Evolutionary conservation across 2,888 invertebrate genomes (phyloP).

Genomic region (Unio pictorum): DNA sequence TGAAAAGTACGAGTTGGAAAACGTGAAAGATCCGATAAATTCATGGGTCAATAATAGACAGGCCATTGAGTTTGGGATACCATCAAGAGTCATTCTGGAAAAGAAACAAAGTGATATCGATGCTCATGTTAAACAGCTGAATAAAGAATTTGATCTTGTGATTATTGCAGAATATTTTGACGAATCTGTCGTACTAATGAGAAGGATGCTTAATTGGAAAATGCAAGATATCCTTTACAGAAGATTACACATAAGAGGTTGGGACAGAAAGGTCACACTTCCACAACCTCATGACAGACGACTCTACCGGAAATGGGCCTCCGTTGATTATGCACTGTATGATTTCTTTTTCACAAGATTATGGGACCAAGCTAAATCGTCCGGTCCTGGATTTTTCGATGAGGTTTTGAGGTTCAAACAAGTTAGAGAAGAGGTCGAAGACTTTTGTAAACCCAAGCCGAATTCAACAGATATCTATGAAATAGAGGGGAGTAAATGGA

Average conservation of each 20-base stretch:
- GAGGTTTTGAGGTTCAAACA: conserved; percentile 40
- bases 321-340: conserved; percentile 39
- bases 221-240: conserved; percentile 46
- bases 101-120: conserved; percentile 24
- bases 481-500: conserved; percentile 22
- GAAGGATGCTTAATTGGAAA: conserved; percentile 44
- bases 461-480: conserved; percentile 22
- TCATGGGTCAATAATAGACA: conserved; percentile 45
- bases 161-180: conserved; percentile 53
- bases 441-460: conserved; percentile 33
- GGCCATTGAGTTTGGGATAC: conserved; percentile 43
- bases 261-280: conserved; percentile 33
- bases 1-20: conserved; percentile 18
- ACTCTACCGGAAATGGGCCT: conserved; percentile 25
- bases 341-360: conserved; percentile 35
- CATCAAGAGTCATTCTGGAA: conserved; percentile 24
- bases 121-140: conserved; percentile 36
- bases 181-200: conserved; percentile 50
- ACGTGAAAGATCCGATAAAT: conserved; percentile 8
- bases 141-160: conserved; percentile 46
- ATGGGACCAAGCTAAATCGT: conserved; percentile 29
- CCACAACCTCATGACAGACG: conserved; percentile 27
- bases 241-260: conserved; percentile 28
- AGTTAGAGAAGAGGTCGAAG: conserved; percentile 29
- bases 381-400: conserved; percentile 31